A percentile compares a stretch with the other conserved stretches of the same genome.
These are phyloP conservation scores for Hylaea fasciaria DNA, from an alignment of 2,888 invertebrate species.

Conservation along the genomic window DNA sequence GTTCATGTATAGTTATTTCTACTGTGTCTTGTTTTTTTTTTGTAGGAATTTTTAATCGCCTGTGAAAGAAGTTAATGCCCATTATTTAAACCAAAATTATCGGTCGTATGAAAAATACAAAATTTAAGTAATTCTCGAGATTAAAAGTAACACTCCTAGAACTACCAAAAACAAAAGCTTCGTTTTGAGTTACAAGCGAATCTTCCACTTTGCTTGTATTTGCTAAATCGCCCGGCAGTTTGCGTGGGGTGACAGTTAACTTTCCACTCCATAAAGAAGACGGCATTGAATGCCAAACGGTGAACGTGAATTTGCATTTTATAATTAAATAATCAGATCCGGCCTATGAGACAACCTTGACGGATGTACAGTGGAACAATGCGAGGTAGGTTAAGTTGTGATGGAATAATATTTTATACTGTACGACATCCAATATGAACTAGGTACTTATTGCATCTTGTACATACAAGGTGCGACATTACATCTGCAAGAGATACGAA, in stretches of 20 bases:
- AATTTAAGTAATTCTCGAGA: too few relatives aligned
- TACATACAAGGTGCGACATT: too few relatives aligned
- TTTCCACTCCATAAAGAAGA: slow-evolving; percentile 76
- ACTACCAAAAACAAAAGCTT: not conserved
- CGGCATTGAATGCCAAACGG: slow-evolving; percentile 63
- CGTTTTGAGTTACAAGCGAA: not conserved
- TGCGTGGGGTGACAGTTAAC: slow-evolving; percentile 46
- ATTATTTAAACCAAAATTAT: too few relatives aligned
- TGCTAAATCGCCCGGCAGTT: slow-evolving; percentile 52
- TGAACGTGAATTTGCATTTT: slow-evolving; percentile 75
- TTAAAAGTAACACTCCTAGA: too few relatives aligned
- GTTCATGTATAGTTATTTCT: too few relatives aligned
- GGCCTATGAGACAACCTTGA: slow-evolving; percentile 39
- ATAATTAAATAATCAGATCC: slow-evolving; percentile 81
- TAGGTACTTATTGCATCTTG: too few relatives aligned
- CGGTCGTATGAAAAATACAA: too few relatives aligned
- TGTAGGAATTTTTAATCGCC: too few relatives aligned
- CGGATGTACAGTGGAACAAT: slow-evolving; percentile 23
- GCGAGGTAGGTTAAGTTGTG: slow-evolving; percentile 2
- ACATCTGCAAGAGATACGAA: too few relatives aligned
- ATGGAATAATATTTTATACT: not conserved
- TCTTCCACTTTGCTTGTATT: slow-evolving; percentile 34
- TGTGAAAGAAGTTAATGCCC: too few relatives aligned
- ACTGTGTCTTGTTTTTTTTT: too few relatives aligned
- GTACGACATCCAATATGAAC: too few relatives aligned